phyloP scores from a whole-genome alignment of 23 tunicate species.

The Styela plicata region DNA sequence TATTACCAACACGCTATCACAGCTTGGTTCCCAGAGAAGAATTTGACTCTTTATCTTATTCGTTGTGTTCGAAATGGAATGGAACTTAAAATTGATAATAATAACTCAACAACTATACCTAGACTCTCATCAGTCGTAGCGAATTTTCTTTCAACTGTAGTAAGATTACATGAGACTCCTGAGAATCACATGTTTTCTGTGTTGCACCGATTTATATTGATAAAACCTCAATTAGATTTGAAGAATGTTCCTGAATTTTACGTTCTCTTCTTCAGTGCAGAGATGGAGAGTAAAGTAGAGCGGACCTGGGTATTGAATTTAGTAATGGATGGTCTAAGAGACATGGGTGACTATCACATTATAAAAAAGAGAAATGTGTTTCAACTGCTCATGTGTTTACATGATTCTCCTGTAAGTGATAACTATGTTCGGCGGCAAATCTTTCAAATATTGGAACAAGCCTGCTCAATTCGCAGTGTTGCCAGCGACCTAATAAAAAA shows the following conservation, averaged over 20 bases:
- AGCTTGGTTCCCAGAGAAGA: conserved; percentile 54
- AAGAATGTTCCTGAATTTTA: conserved; percentile 56
- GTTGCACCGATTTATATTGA: conserved; percentile 53
- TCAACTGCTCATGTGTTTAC: conserved; percentile 41
- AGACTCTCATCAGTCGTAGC: conserved; percentile 44
- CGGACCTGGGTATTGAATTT: conserved; percentile 51
- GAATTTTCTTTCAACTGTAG: conserved; percentile 34
- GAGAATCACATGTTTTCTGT: conserved; percentile 51
- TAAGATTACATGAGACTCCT: conserved; percentile 15
- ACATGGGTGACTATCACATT: conserved; percentile 47
- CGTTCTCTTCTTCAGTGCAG: conserved; percentile 55
- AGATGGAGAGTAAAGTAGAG: conserved; percentile 58
- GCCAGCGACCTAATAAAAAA: conserved; percentile 43
- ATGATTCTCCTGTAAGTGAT: conserved; percentile 53
- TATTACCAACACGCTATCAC: conserved; percentile 44
- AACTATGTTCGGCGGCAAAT: conserved; percentile 45
- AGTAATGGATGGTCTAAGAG: conserved; percentile 31
- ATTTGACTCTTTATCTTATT: conserved; percentile 41
- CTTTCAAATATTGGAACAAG: conserved; percentile 30
- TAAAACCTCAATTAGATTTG: conserved; percentile 54
- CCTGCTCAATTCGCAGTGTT: conserved; percentile 46
- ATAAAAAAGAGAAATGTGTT: conserved; percentile 38
- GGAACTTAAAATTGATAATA: conserved; percentile 3
- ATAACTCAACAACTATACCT: neutral
- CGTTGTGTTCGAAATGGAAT: conserved; percentile 44